Base-by-base conservation (phyloP, 2,888 invertebrate species). In the Cerceris ruficornis region DNA sequence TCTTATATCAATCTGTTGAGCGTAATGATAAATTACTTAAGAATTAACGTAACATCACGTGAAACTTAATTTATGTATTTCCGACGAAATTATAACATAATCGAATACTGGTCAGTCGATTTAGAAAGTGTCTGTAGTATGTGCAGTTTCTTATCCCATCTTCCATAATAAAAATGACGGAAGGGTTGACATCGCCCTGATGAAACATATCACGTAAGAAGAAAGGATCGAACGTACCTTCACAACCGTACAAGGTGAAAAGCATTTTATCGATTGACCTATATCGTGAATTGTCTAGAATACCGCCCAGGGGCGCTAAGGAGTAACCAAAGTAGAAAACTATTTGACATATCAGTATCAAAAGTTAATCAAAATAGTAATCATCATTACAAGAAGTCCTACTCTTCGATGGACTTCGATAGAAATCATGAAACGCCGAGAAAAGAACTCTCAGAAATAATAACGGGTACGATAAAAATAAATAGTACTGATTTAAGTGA, bases 251-350 rank as follows among this genome's bases (percentile, higher is more conserved):
- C 83, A 83, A 87, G 89, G 84, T 87, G 85, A 85, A 88, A 88
- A 87, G 85, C 84, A 86, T 88, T 87, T 88, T 87, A 89, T 89
- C 88, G 89, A 89, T 89, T 88, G 89, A 89, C 89, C 89, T 83
- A 89, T 89, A 88, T 88, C 77, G 81, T 58, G 80, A 83, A 87
- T 86, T 88, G 88, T 85, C 85, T 86, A 87, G 83, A 85, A 81
- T 85, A 81, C 84, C 88, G 80, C 80, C 75, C 85, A 83, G 82
- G 86, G 85, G 87, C 86, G 86, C 85, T 82, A 87, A 85, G 86
- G 87, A 80, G 81, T 86, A 85, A 86, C 85, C 85, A 72, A 85
- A 85, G 84, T 86, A 82, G 62, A 68, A 80, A 50, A 28, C 71
- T 59, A 41, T 59, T 50, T 71, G 59, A 84, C 85, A 80, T 71